Evolutionary conservation across 2,113 vertebrate species (phyloP).

Genomic region (Phylloscopus whistleri): DNA sequence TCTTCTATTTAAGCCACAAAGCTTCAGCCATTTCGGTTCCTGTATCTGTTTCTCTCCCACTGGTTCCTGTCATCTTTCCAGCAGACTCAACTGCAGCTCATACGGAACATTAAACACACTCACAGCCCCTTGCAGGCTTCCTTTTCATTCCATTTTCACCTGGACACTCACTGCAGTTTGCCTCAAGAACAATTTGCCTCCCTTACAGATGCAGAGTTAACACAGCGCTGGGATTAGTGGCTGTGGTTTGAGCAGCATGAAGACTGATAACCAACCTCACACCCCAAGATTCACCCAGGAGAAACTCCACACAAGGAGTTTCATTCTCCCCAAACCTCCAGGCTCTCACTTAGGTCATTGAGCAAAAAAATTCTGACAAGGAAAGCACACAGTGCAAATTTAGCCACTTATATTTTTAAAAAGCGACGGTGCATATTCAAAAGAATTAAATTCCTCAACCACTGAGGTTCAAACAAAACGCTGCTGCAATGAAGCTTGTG

Average conservation of each 20-base stretch:
- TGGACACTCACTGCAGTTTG: background rate
- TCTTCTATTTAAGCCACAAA: constrained; percentile 42
- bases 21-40: constrained; percentile 38
- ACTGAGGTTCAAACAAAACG: background rate
- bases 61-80: constrained; percentile 36
- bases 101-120: background rate
- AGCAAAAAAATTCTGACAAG: background rate
- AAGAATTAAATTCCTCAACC: background rate
- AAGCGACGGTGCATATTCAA: background rate
- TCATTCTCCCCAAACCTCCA: background rate
- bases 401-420: background rate
- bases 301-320: background rate
- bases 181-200: background rate
- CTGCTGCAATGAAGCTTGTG: background rate
- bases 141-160: background rate
- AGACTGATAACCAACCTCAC: background rate
- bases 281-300: background rate
- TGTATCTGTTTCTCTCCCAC: constrained; percentile 25
- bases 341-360: background rate
- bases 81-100: background rate
- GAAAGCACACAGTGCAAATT: background rate
- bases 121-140: background rate
- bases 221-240: background rate
- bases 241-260: background rate
- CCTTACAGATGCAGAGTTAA: background rate